phyloP scores from a whole-genome alignment of 2,888 invertebrate species.

The Agrilus mali region DNA sequence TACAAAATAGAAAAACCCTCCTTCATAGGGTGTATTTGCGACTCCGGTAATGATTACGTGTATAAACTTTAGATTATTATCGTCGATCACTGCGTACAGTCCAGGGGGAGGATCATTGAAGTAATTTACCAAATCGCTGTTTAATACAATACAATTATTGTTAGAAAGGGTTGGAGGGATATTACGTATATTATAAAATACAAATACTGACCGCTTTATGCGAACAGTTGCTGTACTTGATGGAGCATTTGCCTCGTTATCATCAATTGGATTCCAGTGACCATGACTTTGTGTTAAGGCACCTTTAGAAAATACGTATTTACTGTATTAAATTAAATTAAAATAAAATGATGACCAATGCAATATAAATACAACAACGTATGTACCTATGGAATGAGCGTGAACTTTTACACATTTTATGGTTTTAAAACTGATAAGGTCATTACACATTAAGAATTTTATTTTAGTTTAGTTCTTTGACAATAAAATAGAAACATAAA shows the following conservation, averaged over 20 bases:
- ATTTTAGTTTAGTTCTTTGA: neutral
- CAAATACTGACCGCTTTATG: constrained; percentile 11
- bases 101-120: constrained; percentile 43
- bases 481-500: too few species aligned
- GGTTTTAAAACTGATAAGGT: constrained; percentile 1
- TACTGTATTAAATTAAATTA: neutral
- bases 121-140: constrained; percentile 41
- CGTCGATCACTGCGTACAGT: constrained; percentile 41
- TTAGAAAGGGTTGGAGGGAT: neutral
- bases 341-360: neutral
- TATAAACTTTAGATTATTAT: constrained; percentile 38
- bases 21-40: constrained; percentile 49
- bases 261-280: constrained; percentile 14
- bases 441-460: constrained; percentile 3
- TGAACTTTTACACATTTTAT: constrained; percentile 1
- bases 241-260: constrained; percentile 8
- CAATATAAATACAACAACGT: too few species aligned
- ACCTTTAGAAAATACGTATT: neutral
- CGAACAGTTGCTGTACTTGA: constrained; percentile 12
- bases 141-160: constrained; percentile 17
- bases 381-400: constrained; percentile 1
- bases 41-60: constrained; percentile 45
- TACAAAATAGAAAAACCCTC: constrained; percentile 39
- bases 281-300: neutral
- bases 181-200: too few species aligned